Percentiles rank a stretch among this genome's conserved stretches.
phyloP scores from a whole-genome alignment of 2,888 invertebrate genomes.

The Congeria kusceri region DNA sequence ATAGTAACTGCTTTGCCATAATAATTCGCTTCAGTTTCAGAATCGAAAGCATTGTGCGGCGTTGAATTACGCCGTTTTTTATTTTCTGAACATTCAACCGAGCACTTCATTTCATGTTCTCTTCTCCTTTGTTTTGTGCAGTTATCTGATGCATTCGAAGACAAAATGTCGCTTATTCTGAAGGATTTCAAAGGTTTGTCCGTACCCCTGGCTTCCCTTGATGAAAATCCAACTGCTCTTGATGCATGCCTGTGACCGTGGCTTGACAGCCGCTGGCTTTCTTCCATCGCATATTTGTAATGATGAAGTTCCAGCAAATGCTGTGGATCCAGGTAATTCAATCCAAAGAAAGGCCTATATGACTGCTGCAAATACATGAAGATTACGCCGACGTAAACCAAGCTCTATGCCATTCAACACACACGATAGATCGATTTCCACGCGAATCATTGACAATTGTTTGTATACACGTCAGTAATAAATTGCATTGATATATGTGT shows the following conservation, averaged over 20 bases:
- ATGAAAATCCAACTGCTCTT: constrained; percentile 30
- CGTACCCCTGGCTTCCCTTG: constrained; percentile 63
- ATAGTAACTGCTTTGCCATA: too few relatives aligned
- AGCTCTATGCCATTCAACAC: background rate
- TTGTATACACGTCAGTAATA: too few relatives aligned
- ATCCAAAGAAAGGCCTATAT: constrained; percentile 20
- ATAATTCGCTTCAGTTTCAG: too few relatives aligned
- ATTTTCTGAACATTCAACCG: background rate
- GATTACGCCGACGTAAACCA: too few relatives aligned
- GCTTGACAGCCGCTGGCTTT: constrained; percentile 23
- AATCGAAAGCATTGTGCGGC: too few relatives aligned
- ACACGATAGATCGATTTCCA: background rate
- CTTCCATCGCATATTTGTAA: constrained; percentile 43
- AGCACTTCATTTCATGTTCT: background rate
- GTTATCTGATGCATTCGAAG: background rate
- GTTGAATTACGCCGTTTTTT: background rate
- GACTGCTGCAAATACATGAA: constrained; percentile 25
- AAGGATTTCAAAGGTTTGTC: constrained; percentile 79
- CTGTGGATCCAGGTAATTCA: constrained; percentile 39
- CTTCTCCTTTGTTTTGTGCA: background rate
- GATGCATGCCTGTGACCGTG: constrained; percentile 35
- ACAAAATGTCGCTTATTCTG: constrained; percentile 78
- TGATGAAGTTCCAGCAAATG: constrained; percentile 42
- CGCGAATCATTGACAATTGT: background rate
- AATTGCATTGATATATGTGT: background rate